Conservation (phyloP, 1,140 invertebrate genomes). For the Drosophila ogumai region DNA sequence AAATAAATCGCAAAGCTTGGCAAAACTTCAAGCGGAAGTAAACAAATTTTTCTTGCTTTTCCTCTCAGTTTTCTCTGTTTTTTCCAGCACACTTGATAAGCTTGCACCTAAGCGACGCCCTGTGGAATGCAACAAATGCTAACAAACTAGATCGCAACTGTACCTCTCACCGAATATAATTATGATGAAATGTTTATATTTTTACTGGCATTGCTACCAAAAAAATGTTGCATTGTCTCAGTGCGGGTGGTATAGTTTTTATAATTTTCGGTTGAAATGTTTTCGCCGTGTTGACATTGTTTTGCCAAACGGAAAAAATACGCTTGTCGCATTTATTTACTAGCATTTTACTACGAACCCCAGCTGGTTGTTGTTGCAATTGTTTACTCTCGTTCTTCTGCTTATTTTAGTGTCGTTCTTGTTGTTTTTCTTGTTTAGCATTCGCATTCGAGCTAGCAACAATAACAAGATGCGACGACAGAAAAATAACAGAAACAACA, state of each 20-base stretch:
- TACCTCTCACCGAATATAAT: constrained; percentile 34
- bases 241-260: constrained; percentile 27
- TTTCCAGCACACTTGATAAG: constrained; percentile 7
- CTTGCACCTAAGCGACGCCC: constrained; percentile 19
- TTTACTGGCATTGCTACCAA: neutral
- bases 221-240: constrained; percentile 8
- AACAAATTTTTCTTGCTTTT: constrained; percentile 49
- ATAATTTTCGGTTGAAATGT: constrained; percentile 52
- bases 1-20: constrained; percentile 46
- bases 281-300: constrained; percentile 67
- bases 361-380: constrained; percentile 53
- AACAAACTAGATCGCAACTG: constrained; percentile 37
- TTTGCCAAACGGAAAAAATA: constrained; percentile 67
- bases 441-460: constrained; percentile 19
- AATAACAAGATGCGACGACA: constrained; percentile 35
- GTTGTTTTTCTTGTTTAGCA: constrained; percentile 31
- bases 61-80: constrained; percentile 12
- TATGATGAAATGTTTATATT: constrained; percentile 47
- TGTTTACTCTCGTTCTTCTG: constrained; percentile 54
- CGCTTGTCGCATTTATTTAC: constrained; percentile 70
- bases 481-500: constrained; percentile 39
- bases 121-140: constrained; percentile 41
- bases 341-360: constrained; percentile 31
- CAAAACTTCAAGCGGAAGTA: constrained; percentile 49
- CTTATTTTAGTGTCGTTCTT: constrained; percentile 42